Evolutionary conservation across 2,113 vertebrate genomes (phyloP).

Genomic region (Anolis sagrei): DNA sequence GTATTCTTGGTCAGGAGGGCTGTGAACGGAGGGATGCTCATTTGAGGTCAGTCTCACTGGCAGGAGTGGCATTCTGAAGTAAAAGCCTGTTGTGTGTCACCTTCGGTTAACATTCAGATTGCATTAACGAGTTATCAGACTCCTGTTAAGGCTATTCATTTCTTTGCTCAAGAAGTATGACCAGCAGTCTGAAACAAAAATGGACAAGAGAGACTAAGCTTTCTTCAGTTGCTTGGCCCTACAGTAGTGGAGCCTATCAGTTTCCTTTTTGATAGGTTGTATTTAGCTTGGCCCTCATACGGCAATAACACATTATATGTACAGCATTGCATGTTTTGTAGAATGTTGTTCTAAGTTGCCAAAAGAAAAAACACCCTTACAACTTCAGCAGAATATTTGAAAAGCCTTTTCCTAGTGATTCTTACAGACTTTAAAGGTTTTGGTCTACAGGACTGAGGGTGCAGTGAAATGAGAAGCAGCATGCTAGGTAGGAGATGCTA

Average conservation of each 20-base stretch:
- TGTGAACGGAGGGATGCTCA: neutral
- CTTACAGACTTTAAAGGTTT: neutral
- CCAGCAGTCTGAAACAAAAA: neutral
- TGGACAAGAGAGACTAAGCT: neutral
- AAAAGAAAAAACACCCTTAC: conserved; percentile 3
- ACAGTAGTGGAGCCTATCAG: neutral
- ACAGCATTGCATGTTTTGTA: neutral
- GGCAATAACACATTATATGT: neutral
- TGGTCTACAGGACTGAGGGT: neutral
- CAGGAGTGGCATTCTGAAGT: neutral
- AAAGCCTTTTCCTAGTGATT: neutral
- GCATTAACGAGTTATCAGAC: neutral
- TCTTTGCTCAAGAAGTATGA: neutral
- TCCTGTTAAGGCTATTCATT: neutral
- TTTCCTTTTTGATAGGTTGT: neutral
- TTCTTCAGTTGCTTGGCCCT: neutral
- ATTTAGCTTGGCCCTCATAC: neutral
- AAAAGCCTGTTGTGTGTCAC: neutral
- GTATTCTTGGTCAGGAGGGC: neutral
- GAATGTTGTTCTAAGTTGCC: conserved; percentile 25
- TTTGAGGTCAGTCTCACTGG: neutral
- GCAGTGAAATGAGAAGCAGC: neutral
- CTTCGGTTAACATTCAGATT: neutral
- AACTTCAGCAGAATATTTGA: neutral
- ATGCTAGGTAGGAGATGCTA: conserved; percentile 3